Evolutionary conservation across 2,888 invertebrate species (phyloP).

Genomic region (Eupithecia inturbata): DNA sequence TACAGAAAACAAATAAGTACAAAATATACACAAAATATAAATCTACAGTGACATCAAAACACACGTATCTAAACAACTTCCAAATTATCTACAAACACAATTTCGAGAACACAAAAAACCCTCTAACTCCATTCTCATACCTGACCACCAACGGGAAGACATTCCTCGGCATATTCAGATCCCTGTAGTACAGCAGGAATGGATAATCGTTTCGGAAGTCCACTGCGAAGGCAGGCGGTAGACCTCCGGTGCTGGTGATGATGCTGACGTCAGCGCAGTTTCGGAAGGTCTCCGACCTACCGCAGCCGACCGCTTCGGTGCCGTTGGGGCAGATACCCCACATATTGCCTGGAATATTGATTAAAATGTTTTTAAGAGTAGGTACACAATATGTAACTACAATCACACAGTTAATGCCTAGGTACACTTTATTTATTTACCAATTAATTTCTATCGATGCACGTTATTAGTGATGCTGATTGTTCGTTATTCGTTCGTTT

Average conservation of each 20-base stretch:
- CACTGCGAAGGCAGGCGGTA: constrained; percentile 88
- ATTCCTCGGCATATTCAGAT: constrained; percentile 86
- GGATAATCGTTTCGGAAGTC: constrained; percentile 86
- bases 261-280: constrained; percentile 96
- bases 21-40: background rate
- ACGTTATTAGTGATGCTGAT: too few species aligned
- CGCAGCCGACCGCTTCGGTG: constrained; percentile 94
- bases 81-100: background rate
- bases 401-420: too few species aligned
- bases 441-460: too few species aligned
- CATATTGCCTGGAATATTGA: constrained; percentile 87
- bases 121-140: constrained; percentile 63
- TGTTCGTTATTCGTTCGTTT: too few species aligned
- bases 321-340: constrained; percentile 95
- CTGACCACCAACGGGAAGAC: constrained; percentile 90
- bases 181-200: constrained; percentile 90
- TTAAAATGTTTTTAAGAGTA: background rate
- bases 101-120: background rate
- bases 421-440: too few species aligned
- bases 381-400: too few species aligned
- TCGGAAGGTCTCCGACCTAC: constrained; percentile 94
- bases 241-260: constrained; percentile 90
- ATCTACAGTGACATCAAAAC: background rate
- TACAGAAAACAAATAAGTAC: background rate
- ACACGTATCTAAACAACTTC: background rate